A percentile compares a stretch with the other conserved stretches of the same genome.
Conservation (phyloP, 1,140 invertebrate species). For the Microplitis mediator region DNA sequence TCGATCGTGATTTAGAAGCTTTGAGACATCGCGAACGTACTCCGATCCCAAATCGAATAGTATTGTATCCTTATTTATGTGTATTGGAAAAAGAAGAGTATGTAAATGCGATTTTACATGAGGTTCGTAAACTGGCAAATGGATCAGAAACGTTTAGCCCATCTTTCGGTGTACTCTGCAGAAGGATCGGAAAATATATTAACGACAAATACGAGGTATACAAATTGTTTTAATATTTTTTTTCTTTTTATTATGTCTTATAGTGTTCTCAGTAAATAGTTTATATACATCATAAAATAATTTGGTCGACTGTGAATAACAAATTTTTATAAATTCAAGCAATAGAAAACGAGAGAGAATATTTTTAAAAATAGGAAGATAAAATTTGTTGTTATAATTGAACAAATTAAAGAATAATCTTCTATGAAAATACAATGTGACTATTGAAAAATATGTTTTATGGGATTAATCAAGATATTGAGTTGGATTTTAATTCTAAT, state of each 20-base stretch:
- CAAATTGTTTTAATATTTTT: background rate
- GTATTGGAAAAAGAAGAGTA: conserved; percentile 70
- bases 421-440: too few relatives aligned
- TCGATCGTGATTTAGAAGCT: conserved; percentile 70
- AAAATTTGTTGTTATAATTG: too few relatives aligned
- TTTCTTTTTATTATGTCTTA: background rate
- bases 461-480: too few relatives aligned
- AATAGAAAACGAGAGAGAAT: too few relatives aligned
- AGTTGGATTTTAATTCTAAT: too few relatives aligned
- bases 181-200: conserved; percentile 74
- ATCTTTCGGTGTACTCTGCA: conserved; percentile 68
- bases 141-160: conserved; percentile 83
- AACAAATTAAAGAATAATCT: too few relatives aligned
- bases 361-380: too few relatives aligned
- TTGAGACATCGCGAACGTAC: conserved; percentile 62
- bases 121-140: conserved; percentile 72
- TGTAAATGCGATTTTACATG: conserved; percentile 68
- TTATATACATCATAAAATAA: too few relatives aligned
- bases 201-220: conserved; percentile 54
- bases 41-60: conserved; percentile 58
- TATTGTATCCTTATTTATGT: conserved; percentile 78
- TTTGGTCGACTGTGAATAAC: too few relatives aligned
- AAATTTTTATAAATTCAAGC: too few relatives aligned
- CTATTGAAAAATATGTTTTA: too few relatives aligned
- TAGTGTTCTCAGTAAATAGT: too few relatives aligned